Percentiles rank a stretch among this genome's conserved stretches.
These are phyloP conservation scores for Dipus sagitta DNA, from an alignment of 2,797 vertebrate species.

Conservation along the genomic window DNA sequence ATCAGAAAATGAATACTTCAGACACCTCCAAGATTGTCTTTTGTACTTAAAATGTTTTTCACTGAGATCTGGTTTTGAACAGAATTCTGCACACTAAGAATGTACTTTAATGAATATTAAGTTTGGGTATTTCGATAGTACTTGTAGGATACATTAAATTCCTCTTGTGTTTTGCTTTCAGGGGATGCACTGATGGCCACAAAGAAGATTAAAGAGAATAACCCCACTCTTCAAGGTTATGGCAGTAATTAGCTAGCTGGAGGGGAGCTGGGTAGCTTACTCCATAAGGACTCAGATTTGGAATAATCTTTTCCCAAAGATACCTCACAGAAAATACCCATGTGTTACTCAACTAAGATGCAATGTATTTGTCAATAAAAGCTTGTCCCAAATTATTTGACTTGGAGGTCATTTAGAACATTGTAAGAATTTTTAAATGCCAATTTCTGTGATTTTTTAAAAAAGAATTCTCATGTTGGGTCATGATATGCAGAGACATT, in stretches of 20 bases:
- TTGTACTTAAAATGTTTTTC: background rate
- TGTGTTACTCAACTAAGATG: background rate
- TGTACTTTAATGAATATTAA: background rate
- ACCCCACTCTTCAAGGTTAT: background rate
- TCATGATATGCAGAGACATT: no score
- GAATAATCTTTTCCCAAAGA: background rate
- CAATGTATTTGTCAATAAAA: conserved; percentile 40
- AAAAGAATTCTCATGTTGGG: no score
- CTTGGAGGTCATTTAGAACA: conserved; percentile 40
- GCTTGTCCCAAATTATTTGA: conserved; percentile 39
- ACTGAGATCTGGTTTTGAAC: conserved; percentile 11
- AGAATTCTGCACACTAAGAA: background rate
- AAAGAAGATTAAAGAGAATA: background rate
- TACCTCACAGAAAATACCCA: conserved; percentile 19
- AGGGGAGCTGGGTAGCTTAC: background rate
- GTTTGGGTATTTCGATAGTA: background rate
- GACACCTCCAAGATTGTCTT: background rate
- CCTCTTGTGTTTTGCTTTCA: conserved; percentile 30
- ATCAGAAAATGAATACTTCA: background rate
- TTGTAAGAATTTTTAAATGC: background rate
- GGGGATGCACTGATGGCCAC: background rate
- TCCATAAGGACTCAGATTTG: conserved; percentile 17
- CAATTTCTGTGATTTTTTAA: background rate
- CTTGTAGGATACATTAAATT: background rate
- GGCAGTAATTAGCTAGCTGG: background rate